Evolutionary conservation across 2,797 vertebrate genomes (phyloP), one percentile per base, ranked within the genome.

Genomic region (Chiloscyllium punctatum): DNA sequence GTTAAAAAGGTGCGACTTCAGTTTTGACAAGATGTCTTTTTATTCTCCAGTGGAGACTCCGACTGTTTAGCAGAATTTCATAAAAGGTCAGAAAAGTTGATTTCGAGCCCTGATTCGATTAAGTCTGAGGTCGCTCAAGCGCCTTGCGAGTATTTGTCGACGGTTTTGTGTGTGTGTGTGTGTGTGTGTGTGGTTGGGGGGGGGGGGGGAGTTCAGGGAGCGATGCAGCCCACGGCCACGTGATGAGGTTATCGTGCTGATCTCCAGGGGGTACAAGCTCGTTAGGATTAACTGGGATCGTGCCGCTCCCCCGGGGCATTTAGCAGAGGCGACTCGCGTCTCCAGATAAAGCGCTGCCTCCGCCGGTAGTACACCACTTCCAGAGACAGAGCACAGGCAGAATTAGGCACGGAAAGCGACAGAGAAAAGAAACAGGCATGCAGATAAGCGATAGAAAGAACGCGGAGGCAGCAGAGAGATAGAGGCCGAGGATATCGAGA

Each of bases 221-320:
- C 48, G 18, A 27, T 33, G 94, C 71, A 33, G 23, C 94, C 71
- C 94, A 53, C 33, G 51, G 42, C 51, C 48, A 74, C 94, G 51
- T 77, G 42, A 74, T 30, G 94, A 95, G 51, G 92, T 95, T 95
- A 95, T 95, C 94, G 48, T 30, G 30, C 71, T 77, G 48, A 95
- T 95, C 94, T 95, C 94, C 94, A 72, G 27, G 71, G 94, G 94
- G 94, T 51, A 95, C 69, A 95, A 95, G 3, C 94, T 95, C 48
- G 94, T 95, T 72, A 95, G 94, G 94, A 95, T 95, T 95, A 95
- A 95, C 94, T 95, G 94, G 33, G 94, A 95, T 95, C 94, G 94
- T 57, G 71, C 71, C 30, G 94, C 51, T 95, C 94, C 94, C 90
- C 94, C 27, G 48, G 30, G 94, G 15, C 94, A 74, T 77, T 95